Conservation (phyloP, 2,888 invertebrate species). For the Zonitis immaculata region DNA sequence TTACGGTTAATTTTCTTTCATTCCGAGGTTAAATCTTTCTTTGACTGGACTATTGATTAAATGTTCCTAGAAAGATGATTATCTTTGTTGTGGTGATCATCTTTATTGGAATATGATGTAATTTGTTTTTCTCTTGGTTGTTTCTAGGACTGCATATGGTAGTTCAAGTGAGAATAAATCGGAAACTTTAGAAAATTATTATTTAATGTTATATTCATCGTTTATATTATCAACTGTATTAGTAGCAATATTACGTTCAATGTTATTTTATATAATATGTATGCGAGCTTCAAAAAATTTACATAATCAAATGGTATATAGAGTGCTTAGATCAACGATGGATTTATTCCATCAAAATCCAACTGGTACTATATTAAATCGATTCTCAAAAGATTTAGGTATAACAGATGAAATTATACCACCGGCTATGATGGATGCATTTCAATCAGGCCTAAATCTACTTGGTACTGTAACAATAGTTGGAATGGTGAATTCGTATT, state of each 20-base stretch:
- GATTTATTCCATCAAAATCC: slow-evolving; percentile 76
- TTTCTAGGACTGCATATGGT: no score
- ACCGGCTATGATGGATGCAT: slow-evolving; percentile 47
- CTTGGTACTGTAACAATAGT: slow-evolving; percentile 72
- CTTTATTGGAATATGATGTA: no score
- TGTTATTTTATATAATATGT: slow-evolving; percentile 59
- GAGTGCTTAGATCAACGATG: slow-evolving; percentile 62
- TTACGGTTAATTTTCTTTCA: no score
- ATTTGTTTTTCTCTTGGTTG: no score
- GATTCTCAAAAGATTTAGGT: slow-evolving; percentile 68
- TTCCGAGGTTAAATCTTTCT: no score
- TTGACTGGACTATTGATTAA: no score
- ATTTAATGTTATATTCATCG: slow-evolving; percentile 38
- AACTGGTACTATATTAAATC: slow-evolving; percentile 61
- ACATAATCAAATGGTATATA: slow-evolving; percentile 70
- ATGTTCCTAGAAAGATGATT: no score
- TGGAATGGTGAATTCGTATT: slow-evolving; percentile 63
- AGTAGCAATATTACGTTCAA: slow-evolving; percentile 48
- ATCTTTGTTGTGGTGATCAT: no score
- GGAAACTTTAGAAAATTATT: no score
- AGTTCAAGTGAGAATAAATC: no score
- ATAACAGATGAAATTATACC: slow-evolving; percentile 54
- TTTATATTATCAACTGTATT: slow-evolving; percentile 46
- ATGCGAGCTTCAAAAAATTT: slow-evolving; percentile 59
- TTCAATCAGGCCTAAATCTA: slow-evolving; percentile 64